Percentiles rank a stretch among this genome's conserved stretches.
phyloP scores from a whole-genome alignment of 1,140 invertebrate genomes.

The Coenobita brevimanus region DNA sequence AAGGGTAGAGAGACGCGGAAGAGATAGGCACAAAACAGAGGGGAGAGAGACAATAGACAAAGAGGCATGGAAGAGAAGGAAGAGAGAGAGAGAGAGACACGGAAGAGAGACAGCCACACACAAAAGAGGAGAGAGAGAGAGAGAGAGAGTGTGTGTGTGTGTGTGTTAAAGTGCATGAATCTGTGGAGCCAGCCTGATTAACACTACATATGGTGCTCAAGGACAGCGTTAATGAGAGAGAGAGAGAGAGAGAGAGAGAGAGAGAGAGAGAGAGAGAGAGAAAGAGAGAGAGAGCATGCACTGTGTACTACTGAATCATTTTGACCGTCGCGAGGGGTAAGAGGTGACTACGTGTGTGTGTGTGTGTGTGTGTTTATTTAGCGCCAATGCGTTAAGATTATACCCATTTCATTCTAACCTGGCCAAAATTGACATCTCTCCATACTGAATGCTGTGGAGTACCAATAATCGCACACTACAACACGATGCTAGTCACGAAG shows the following conservation, averaged over 20 bases:
- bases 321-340: not conserved
- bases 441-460: too few relatives aligned
- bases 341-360: not conserved
- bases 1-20: not conserved
- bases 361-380: not conserved
- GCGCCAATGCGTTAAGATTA: not conserved
- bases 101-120: not conserved
- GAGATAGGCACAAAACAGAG: not conserved
- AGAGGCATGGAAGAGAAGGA: not conserved
- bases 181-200: too few relatives aligned
- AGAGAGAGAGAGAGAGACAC: not conserved
- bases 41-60: not conserved
- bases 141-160: not conserved
- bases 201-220: too few relatives aligned
- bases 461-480: too few relatives aligned
- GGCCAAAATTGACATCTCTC: too few relatives aligned
- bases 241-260: not conserved
- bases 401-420: too few relatives aligned
- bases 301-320: too few relatives aligned
- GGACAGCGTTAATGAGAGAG: not conserved
- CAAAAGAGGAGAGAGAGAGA: not conserved
- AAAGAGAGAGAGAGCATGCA: not conserved
- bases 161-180: too few relatives aligned
- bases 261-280: not conserved
- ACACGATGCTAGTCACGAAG: too few relatives aligned